Evolutionary conservation across 2,797 vertebrate genomes (phyloP).

Genomic region (Oreortyx pictus): DNA sequence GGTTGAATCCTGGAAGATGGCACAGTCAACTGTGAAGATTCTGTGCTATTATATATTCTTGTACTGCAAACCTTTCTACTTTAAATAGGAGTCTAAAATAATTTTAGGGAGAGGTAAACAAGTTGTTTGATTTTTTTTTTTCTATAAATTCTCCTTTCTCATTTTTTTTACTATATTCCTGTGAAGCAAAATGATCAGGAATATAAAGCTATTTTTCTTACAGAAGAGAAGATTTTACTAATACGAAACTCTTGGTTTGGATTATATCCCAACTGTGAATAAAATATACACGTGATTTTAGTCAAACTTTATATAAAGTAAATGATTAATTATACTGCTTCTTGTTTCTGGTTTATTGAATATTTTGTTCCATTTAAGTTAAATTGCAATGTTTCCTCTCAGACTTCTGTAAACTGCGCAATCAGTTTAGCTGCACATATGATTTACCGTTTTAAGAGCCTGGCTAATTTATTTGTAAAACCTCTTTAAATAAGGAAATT

Average conservation of each 20-base stretch:
- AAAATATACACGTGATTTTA: not conserved
- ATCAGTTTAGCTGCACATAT: not conserved
- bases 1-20: not conserved
- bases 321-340: not conserved
- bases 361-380: not conserved
- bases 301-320: not conserved
- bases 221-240: not conserved
- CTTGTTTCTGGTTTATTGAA: conserved; percentile 1
- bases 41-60: not conserved
- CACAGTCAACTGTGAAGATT: not conserved
- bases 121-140: not conserved
- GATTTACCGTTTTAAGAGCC: not conserved
- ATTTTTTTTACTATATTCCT: not conserved
- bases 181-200: not conserved
- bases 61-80: not conserved
- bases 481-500: conserved; percentile 20
- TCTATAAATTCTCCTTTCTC: not conserved
- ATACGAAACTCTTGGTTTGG: not conserved
- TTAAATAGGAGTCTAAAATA: not conserved
- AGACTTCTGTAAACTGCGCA: not conserved
- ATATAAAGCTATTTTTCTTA: not conserved
- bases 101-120: not conserved
- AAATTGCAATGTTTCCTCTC: not conserved
- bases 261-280: not conserved
- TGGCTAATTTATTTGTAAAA: conserved; percentile 15